Evolutionary conservation across 2,797 vertebrate genomes (phyloP).

Genomic region (Malacoctenus gilli): DNA sequence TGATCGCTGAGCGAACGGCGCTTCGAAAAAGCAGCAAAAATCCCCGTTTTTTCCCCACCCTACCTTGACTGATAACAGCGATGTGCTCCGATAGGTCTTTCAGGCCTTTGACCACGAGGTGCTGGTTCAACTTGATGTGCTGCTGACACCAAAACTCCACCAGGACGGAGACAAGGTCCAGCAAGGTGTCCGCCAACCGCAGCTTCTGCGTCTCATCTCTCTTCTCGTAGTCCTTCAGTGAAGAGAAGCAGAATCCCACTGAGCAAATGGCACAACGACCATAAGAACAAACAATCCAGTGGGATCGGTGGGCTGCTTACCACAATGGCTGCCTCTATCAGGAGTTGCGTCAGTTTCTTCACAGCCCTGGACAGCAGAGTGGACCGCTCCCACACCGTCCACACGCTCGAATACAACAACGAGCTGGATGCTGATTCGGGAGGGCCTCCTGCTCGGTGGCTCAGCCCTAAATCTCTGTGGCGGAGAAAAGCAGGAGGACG

Average conservation of each 20-base stretch:
- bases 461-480: conserved; percentile 49
- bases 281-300: not conserved
- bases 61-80: conserved; percentile 87
- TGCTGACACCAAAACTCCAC: conserved; percentile 92
- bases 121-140: conserved; percentile 85
- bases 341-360: conserved; percentile 71
- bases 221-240: conserved; percentile 37
- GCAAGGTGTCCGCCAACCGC: conserved; percentile 80
- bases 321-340: conserved; percentile 62
- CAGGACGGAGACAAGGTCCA: conserved; percentile 85
- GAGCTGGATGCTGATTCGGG: conserved; percentile 48
- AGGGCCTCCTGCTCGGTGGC: conserved; percentile 18
- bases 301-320: conserved; percentile 40
- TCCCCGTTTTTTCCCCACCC: too few relatives aligned
- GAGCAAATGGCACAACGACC: not conserved
- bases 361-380: conserved; percentile 74
- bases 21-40: too few relatives aligned
- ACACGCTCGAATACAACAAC: conserved; percentile 77
- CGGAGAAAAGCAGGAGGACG: conserved; percentile 12
- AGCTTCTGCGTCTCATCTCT: conserved; percentile 72
- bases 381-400: conserved; percentile 81
- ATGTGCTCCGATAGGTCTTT: conserved; percentile 86
- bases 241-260: conserved; percentile 20
- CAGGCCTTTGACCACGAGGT: conserved; percentile 81
- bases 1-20: too few relatives aligned